Base-by-base conservation (phyloP, 1,140 invertebrate genomes). In the Acromyrmex heyeri region DNA sequence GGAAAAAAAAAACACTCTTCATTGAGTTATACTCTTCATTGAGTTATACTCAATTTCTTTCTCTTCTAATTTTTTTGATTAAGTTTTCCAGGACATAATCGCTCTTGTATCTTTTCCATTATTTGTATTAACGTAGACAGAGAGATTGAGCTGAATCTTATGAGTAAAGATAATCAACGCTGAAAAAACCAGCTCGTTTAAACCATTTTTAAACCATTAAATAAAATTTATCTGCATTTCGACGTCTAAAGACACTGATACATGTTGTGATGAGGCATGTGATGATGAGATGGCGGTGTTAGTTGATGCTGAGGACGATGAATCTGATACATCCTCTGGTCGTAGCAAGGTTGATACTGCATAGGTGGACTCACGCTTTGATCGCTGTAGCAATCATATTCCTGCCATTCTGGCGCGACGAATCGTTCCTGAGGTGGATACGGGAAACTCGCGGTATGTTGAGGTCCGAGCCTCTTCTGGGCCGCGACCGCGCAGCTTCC, bases 401-500 rank as follows among this genome's bases (percentile, higher is more conserved):
- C 94, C 24, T 93, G 91, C 93, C 94, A 95, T 59, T 95, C 94
- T 0, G 93, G 93, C 8, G 48, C 48, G 61, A 94, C 89, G 59
- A 93, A 94, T 91, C 94, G 90, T 38, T 95, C 94, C 44, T 95
- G 94, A 62, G 79, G 64, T 5, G 92, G 92, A 87, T 95, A 95
- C 0, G 94, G 94, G 67, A 94, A 95, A 0, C 67, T 59, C 1
- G 87, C 61, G 7, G 93, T 86, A 18, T 90, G 78, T 0, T 90
- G 75, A 3, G 93, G 94, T 0, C 95, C 95, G 0, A 95, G 88
- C 50, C 95, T 92, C 57, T 96, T 95, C 75, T 96, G 95, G 0
- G 95, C 95, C 0, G 95, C 95, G 0, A 96, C 93, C 2, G 95
- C 95, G 70, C 96, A 96, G 69, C 96, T 97, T 59, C 97, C 96